Evolutionary conservation across 2,888 invertebrate species (phyloP).

Genomic region (Helicoverpa assulta): DNA sequence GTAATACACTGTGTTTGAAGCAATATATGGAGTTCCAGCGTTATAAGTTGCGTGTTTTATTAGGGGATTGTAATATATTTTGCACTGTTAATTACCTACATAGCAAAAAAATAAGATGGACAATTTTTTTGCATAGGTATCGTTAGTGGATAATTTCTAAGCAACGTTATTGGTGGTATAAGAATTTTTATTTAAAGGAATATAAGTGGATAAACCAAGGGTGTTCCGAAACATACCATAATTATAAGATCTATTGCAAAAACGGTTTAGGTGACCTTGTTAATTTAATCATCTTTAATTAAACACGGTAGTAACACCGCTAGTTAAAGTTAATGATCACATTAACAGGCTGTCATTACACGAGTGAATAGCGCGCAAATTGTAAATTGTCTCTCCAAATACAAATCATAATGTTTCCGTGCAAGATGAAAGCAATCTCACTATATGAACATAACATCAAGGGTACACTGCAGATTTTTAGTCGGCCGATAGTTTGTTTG

Average conservation of each 20-base stretch:
- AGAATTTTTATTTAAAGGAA: too few relatives aligned
- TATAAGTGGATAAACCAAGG: too few relatives aligned
- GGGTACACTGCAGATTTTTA: too few relatives aligned
- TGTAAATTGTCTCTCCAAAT: slow-evolving; percentile 27
- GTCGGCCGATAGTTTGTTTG: too few relatives aligned
- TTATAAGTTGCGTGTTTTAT: background rate
- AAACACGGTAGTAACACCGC: background rate
- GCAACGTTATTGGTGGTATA: too few relatives aligned
- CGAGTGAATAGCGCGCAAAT: slow-evolving; percentile 37
- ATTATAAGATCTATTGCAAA: too few relatives aligned
- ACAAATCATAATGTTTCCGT: slow-evolving; percentile 28
- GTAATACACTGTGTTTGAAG: slow-evolving; percentile 2
- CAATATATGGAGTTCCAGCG: background rate
- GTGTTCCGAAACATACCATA: too few relatives aligned
- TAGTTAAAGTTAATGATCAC: slow-evolving; percentile 27
- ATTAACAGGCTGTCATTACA: slow-evolving; percentile 18
- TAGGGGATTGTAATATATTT: background rate
- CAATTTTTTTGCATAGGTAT: too few relatives aligned
- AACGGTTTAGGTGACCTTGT: too few relatives aligned
- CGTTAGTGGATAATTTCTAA: too few relatives aligned
- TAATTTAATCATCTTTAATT: background rate
- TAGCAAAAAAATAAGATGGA: too few relatives aligned
- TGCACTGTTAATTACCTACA: too few relatives aligned
- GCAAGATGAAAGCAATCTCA: slow-evolving; percentile 10
- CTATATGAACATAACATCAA: background rate